Evolutionary conservation across 1,140 invertebrate species (phyloP).

Genomic region (Drosophila ogumai): DNA sequence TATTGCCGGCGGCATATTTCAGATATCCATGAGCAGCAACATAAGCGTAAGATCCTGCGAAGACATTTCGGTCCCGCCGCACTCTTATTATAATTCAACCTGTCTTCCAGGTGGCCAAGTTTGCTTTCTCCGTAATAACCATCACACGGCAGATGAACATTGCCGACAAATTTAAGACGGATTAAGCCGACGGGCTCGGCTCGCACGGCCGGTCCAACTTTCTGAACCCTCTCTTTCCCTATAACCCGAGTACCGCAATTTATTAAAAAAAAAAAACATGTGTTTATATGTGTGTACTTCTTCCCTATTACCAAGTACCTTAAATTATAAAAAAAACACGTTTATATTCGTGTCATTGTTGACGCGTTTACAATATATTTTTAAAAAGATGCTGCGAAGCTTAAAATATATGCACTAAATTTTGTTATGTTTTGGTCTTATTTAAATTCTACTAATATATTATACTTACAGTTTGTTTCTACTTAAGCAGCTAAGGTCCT

Average conservation of each 20-base stretch:
- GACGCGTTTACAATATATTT: no score
- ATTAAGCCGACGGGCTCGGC: conserved; percentile 19
- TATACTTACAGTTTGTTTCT: no score
- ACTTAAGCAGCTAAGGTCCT: no score
- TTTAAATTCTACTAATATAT: no score
- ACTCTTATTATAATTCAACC: conserved; percentile 1
- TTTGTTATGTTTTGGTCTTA: no score
- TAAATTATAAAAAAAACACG: no score
- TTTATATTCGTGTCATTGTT: no score
- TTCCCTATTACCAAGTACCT: no score
- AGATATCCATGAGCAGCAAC: conserved; percentile 73
- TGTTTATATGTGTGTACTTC: neutral
- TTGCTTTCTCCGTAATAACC: conserved; percentile 74
- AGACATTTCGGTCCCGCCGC: neutral
- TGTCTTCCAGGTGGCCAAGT: conserved; percentile 60
- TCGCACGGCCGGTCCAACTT: neutral
- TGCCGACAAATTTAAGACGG: conserved; percentile 68
- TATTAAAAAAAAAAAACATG: neutral
- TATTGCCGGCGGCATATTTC: conserved; percentile 69
- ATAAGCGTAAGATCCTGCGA: conserved; percentile 59
- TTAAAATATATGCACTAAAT: no score
- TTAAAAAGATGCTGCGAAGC: no score
- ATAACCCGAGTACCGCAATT: neutral
- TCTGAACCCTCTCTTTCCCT: neutral
- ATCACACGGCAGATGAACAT: conserved; percentile 70